Evolutionary conservation across 1,140 invertebrate genomes (phyloP), one percentile per base, ranked within the genome.

Genomic region (Caenorhabditis inopinata): DNA sequence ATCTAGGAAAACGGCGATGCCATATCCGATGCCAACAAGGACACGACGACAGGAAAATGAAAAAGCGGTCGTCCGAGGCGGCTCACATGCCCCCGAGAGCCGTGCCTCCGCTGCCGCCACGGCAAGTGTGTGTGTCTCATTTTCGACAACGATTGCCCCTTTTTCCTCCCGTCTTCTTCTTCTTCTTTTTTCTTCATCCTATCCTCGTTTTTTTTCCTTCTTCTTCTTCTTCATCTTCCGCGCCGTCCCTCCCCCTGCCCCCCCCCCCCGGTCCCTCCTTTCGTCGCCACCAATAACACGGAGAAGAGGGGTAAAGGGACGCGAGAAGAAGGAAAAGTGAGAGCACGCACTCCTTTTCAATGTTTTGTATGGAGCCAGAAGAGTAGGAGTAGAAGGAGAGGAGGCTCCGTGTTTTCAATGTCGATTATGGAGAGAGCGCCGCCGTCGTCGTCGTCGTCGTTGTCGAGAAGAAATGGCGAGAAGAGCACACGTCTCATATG

Each of bases 41-140:
- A 9, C 11, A 51, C 53, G 53, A 68, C 32, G 32, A 68, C 58
- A 18, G 38, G 25, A 68, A 68, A 68, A 42, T 16, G 35, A 32
- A 68, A 68, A 68, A 68, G 27, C 51, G n/a, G 51, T 14, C 58
- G 32, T 7, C 49, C n/a, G 29, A 18, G 29, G n/a, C n/a, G 27
- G 27, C 58, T 68, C 58, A 68, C 58, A 68, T 68, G 58, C n/a
- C 58, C 38, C 32, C 58, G n/a, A 29, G 58, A 68, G 58, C 18
- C 48, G 4, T 51, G 38, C n/a, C 21, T 4, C 48, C 29, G 11
- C 25, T 29, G 27, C 58, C 32, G 32, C 58, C 58, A 68, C 58
- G 58, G 58, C 58, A 68, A 68, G 58, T 68, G 58, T 68, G n/a
- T n/a, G 58, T 68, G 58, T 68, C 58, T 68, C 58, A 68, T 68